Base-by-base conservation (phyloP, 2,113 vertebrate species). In the Notothenia coriiceps region DNA sequence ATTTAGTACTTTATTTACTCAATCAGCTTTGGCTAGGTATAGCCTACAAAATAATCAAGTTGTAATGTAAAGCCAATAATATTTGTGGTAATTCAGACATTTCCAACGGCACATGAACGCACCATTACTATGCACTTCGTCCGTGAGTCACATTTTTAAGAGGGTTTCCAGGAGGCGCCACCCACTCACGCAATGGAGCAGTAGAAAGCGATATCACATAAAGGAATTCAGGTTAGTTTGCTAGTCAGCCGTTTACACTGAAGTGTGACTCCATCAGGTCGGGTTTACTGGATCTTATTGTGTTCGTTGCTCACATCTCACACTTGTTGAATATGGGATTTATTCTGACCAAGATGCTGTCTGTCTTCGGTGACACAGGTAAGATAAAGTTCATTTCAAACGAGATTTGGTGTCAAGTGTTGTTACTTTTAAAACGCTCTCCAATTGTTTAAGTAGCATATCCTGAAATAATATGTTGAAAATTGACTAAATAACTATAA, bases 311-410 rank as follows among this genome's bases (percentile, higher is more conserved):
- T 50, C 20, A 18, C 0, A n/a, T 25, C 6, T 5, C 14, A 20
- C 22, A 56, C 71, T 18, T 74, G 67, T 70, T 70, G 59, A 74
- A 84, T 54, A 95, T 96, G 95, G 95, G 95, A 2, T 90, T 93
- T 8, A 80, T 96, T 18, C 91, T 95, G 63, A 87, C 94, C 33
- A 96, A 95, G 88, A 88, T 96, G 84, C 90, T 96, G 94, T 87
- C 94, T 29, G 89, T 96, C 62, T 95, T 96, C 81, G 95, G 95
- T 0, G 90, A 96, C 83, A 89, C 51, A 92, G 94, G 95, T 96
- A 80, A 89, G 85, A 70, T 6, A 11, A 29, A 17, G 25, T 70
- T 18, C 3, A 12, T 13, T 7, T 44, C 5, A 57, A 35, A n/a
- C 10, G 12, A 11, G 1, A 15, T 69, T 4, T 12, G 35, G 10